Percentiles rank a stretch among this genome's conserved stretches.
Evolutionary conservation across 2,113 vertebrate genomes (phyloP).

Genomic region (Indicator maculatus): DNA sequence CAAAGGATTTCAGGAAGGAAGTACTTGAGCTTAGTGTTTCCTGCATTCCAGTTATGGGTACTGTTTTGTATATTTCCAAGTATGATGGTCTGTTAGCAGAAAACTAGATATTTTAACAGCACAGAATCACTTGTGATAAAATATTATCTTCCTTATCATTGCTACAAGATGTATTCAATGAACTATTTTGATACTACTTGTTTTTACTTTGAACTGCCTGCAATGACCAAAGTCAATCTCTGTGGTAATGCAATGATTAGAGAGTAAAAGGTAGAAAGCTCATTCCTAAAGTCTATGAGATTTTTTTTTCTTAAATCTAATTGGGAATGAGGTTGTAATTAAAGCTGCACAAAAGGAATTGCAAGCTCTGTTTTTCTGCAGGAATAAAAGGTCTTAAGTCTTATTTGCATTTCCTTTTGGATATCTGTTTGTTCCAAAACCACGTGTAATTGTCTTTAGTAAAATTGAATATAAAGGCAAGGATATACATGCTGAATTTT

Average conservation of each 20-base stretch:
- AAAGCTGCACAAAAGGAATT: not conserved
- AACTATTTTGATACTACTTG: not conserved
- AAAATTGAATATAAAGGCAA: not conserved
- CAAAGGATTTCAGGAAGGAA: not conserved
- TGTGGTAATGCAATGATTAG: not conserved
- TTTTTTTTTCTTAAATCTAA: not conserved
- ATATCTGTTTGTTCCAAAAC: not conserved
- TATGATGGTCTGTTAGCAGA: not conserved
- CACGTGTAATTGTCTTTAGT: not conserved
- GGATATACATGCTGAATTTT: not conserved
- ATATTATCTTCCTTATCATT: not conserved
- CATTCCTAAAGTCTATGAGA: not conserved
- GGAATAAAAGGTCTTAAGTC: not conserved
- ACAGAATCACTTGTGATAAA: not conserved
- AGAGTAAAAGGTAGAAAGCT: not conserved
- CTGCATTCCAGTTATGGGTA: not conserved
- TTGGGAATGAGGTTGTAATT: not conserved
- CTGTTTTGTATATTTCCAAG: not conserved
- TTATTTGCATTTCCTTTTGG: not conserved
- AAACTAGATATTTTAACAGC: constrained; percentile 7
- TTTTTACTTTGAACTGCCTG: not conserved
- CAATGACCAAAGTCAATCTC: not conserved
- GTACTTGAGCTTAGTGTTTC: not conserved
- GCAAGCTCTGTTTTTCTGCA: not conserved
- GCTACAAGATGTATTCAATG: not conserved